Conservation (phyloP, 2,888 invertebrate genomes). For the Drosophila infuscata region DNA sequence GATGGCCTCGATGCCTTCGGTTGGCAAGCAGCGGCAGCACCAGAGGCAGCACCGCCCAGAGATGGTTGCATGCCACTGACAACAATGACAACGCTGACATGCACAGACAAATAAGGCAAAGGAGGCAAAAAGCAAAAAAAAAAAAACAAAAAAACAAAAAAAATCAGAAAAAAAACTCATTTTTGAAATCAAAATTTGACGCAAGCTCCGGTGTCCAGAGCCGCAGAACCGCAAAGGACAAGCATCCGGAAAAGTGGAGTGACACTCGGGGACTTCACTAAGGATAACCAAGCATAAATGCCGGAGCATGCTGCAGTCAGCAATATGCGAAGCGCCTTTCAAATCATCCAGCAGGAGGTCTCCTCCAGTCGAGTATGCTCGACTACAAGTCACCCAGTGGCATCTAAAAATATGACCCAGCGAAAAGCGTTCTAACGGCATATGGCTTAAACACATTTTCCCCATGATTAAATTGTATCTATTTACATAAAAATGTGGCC, state of each 20-base stretch:
- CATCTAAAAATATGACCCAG: not conserved
- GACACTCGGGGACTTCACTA: not conserved
- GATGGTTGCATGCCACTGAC: constrained; percentile 55
- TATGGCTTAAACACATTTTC: constrained; percentile 1
- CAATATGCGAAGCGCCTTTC: constrained; percentile 5
- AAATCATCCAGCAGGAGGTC: not conserved
- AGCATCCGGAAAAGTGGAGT: constrained; percentile 12
- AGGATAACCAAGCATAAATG: constrained; percentile 16
- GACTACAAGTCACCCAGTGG: not conserved
- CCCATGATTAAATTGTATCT: not conserved
- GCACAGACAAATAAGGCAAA: constrained; percentile 10
- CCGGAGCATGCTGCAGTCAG: constrained; percentile 9
- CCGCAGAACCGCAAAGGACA: constrained; percentile 10
- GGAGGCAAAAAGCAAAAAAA: not conserved
- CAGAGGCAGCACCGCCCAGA: not conserved
- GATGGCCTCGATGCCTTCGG: constrained; percentile 6
- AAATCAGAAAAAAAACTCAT: not conserved
- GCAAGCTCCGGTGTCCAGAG: constrained; percentile 10
- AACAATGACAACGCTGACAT: constrained; percentile 63
- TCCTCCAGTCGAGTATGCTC: not conserved
- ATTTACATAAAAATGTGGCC: not conserved
- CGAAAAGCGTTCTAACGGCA: not conserved
- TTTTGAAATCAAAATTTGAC: constrained; percentile 16
- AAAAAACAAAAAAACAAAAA: not conserved
- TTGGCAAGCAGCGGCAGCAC: not conserved